phyloP scores from a whole-genome alignment of 1,140 invertebrate species.

The Stenopsyche tienmushanensis region DNA sequence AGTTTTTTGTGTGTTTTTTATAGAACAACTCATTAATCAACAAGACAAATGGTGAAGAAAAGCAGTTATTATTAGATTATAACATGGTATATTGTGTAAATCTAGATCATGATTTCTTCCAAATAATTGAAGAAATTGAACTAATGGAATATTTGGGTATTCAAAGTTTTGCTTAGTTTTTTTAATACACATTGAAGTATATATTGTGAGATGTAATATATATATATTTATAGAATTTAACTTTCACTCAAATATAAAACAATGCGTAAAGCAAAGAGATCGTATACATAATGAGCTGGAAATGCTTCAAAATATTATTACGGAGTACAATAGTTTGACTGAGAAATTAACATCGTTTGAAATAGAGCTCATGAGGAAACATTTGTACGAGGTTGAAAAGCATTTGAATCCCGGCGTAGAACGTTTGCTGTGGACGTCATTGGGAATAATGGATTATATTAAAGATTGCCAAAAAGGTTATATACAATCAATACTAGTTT shows the following conservation, averaged over 20 bases:
- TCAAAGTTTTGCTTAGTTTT: too few relatives aligned
- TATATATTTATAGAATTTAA: slow-evolving; percentile 59
- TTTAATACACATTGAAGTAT: not conserved
- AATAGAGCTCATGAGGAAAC: slow-evolving; percentile 66
- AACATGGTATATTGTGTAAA: slow-evolving; percentile 66
- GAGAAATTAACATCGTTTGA: slow-evolving; percentile 63
- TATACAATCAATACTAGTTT: slow-evolving; percentile 13
- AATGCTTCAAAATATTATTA: slow-evolving; percentile 58
- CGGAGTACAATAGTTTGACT: slow-evolving; percentile 62
- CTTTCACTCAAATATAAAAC: slow-evolving; percentile 66
- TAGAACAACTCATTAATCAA: too few relatives aligned
- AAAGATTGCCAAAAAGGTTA: slow-evolving; percentile 53
- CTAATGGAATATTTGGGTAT: slow-evolving; percentile 67
- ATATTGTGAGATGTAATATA: not conserved
- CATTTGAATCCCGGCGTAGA: slow-evolving; percentile 77
- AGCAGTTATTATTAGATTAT: slow-evolving; percentile 61
- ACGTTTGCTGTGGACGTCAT: slow-evolving; percentile 80
- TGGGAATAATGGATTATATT: slow-evolving; percentile 76
- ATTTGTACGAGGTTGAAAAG: slow-evolving; percentile 72
- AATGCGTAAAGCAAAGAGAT: slow-evolving; percentile 69
- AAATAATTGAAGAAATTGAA: slow-evolving; percentile 74
- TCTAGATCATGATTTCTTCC: slow-evolving; percentile 66
- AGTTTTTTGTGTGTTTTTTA: too few relatives aligned
- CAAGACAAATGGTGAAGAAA: slow-evolving; percentile 2
- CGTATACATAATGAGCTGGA: slow-evolving; percentile 66